These are phyloP conservation scores for Anthopleura sola DNA, from an alignment of 64 coral and sea anemone genomes.

Conservation along the genomic window DNA sequence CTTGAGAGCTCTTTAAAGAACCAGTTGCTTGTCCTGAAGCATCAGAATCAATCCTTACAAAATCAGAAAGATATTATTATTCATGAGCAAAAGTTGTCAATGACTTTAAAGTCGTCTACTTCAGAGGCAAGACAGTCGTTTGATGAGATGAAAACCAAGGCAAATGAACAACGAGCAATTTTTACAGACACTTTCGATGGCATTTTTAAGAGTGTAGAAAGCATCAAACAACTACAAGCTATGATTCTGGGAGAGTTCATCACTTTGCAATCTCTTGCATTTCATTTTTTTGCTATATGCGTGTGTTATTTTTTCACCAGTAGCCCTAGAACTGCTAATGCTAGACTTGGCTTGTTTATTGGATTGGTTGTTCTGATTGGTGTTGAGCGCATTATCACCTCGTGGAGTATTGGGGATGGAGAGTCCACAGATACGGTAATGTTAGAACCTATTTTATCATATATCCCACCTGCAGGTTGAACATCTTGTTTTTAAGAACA, in stretches of 20 bases:
- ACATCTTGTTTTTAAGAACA: too few species aligned
- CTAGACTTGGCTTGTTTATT: conserved; percentile 75
- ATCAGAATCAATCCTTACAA: conserved; percentile 73
- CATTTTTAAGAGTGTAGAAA: conserved; percentile 85
- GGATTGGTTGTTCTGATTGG: conserved; percentile 53
- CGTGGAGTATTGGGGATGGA: conserved; percentile 49
- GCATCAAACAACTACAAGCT: conserved; percentile 68
- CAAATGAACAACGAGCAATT: conserved; percentile 71
- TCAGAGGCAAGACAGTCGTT: conserved; percentile 72
- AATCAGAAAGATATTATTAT: conserved; percentile 85
- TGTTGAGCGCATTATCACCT: conserved; percentile 64
- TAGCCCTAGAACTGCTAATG: conserved; percentile 71
- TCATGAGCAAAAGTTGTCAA: conserved; percentile 52
- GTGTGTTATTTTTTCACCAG: conserved; percentile 89
- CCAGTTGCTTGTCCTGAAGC: conserved; percentile 57
- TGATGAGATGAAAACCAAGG: conserved; percentile 81
- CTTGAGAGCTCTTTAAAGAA: conserved; percentile 79
- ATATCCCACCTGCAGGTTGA: too few species aligned
- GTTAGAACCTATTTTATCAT: too few species aligned
- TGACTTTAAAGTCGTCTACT: conserved; percentile 71
- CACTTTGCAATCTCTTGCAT: conserved; percentile 86
- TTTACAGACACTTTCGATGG: conserved; percentile 93
- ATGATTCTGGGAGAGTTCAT: conserved; percentile 96
- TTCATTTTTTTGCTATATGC: conserved; percentile 78
- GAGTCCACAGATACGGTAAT: background rate